Evolutionary conservation across 2,888 invertebrate genomes (phyloP), one percentile per base, ranked within the genome.

Genomic region (Tryphoninae sp.): DNA sequence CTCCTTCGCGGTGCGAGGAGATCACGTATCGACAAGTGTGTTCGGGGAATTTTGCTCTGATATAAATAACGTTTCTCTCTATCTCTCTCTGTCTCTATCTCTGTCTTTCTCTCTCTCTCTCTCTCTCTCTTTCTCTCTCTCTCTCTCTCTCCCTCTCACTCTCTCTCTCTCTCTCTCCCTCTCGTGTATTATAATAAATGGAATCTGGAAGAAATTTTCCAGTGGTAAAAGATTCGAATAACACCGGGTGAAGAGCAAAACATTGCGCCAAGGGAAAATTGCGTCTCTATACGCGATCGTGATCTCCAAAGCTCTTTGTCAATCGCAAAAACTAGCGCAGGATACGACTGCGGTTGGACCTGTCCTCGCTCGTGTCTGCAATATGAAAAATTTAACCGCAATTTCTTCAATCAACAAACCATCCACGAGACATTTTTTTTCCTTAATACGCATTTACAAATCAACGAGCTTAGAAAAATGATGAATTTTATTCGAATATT

Each of bases 11-110:
- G n/a, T 45, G 11, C 72, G 59, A 19, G 55, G 55, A 55, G 72
- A 61, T 81, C 76, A 77, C 80, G 77, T 81, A 77, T 11, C 61
- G 53, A 51, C 58, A 58, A 49, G 22, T 65, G 59, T 13, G 55
- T 73, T 68, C 76, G 22, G 19, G 75, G 73, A 73, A 64, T 73
- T 55, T 68, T 49, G 33, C 55, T 61, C 68, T 19, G 72, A 62
- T 73, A 81, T 62, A 77, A 67, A 76, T 71, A 80, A 75, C 80
- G 33, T 33, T 6, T 45, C 51, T 19, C 19, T 19, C 55, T 19
- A 40, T 45, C 16, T 33, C 33, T 33, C 7, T 33, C 7, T 3
- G 6, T 33, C 33, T 4, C 33, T 33, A 6, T 4, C 6, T 33
- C 33, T 4, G 6, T 33, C 33, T 33, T 6, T 33, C 0, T 19